Evolutionary conservation across 2,888 invertebrate species (phyloP), one percentile per base, ranked within the genome.

Genomic region (Drosophila tanythrix): DNA sequence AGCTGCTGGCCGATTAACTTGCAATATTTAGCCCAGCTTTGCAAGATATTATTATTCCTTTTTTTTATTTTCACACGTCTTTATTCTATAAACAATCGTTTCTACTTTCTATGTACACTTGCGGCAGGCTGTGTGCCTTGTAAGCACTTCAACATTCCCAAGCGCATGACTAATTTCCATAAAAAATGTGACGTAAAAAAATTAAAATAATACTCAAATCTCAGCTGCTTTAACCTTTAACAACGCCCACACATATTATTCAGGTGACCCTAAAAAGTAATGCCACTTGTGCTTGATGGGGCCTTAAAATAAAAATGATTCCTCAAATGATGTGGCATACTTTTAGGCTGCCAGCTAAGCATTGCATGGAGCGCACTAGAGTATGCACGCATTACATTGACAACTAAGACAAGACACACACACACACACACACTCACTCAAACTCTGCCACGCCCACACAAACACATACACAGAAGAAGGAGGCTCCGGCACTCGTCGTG

Each of bases 291-390:
- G 25, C 7, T 40, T 48, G 40, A 43, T n/a, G 11, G 35, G 29
- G 58, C 11, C 53, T 70, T 55, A 55, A 70, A 69, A 69, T 53
- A 53, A 70, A 46, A 69, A 58, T 46, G n/a, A 33, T 40, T 65
- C 29, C 43, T 70, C 56, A 58, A 53, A 53, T 60, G 48, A 36
- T 31, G 70, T 65, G 79, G 76, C 77, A 74, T 67, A 79, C 79
- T 78, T 78, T 70, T 40, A 10, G 69, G 69, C 69, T 53, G 65
- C 25, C 61, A 35, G 29, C n/a, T 46, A 60, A 59, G 56, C 53
- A 31, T 48, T 52, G 68, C 74, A 69, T 51, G 46, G 29, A 40
- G 69, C 66, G 56, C 79, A 36, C 61, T 51, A 48, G 48, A 60
- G 51, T 58, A 63, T 70, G 66, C 78, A 78, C 76, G 76, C 78